Percentiles rank a stretch among this genome's conserved stretches.
Evolutionary conservation across 2,113 vertebrate genomes (phyloP).

Genomic region (Gila orcuttii): DNA sequence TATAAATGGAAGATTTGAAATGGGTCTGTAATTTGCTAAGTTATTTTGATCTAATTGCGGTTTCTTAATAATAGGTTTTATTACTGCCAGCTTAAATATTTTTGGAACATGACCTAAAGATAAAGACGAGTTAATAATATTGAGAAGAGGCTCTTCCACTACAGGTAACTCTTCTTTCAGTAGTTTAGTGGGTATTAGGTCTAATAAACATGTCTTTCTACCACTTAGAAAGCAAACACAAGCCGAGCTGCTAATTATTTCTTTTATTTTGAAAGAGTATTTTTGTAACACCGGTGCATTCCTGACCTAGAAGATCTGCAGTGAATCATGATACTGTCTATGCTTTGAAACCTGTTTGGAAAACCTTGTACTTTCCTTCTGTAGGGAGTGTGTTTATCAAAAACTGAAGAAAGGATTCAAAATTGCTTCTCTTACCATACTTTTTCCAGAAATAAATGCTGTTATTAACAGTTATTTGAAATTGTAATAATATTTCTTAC

Average conservation of each 20-base stretch:
- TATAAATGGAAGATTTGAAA: no score
- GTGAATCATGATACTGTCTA: not conserved
- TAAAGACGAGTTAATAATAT: no score
- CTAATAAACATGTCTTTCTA: no score
- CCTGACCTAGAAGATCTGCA: not conserved
- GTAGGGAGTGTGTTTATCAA: not conserved
- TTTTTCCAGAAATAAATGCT: not conserved
- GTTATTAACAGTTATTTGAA: not conserved
- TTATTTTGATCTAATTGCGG: no score
- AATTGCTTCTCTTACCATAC: not conserved
- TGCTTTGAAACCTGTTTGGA: not conserved
- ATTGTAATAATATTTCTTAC: no score
- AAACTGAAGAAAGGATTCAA: not conserved
- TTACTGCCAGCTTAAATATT: no score
- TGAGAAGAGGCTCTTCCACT: no score
- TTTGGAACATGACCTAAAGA: no score
- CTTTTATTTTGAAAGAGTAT: not conserved
- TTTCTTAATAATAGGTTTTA: no score
- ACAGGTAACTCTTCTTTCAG: no score
- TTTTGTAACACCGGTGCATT: not conserved
- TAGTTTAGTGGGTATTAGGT: no score
- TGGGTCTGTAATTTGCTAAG: no score
- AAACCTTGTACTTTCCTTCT: not conserved
- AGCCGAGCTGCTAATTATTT: not conserved
- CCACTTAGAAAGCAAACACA: not conserved